Evolutionary conservation across 1,140 invertebrate species (phyloP), one percentile per base, ranked within the genome.

Genomic region (Drosophila navojoa): DNA sequence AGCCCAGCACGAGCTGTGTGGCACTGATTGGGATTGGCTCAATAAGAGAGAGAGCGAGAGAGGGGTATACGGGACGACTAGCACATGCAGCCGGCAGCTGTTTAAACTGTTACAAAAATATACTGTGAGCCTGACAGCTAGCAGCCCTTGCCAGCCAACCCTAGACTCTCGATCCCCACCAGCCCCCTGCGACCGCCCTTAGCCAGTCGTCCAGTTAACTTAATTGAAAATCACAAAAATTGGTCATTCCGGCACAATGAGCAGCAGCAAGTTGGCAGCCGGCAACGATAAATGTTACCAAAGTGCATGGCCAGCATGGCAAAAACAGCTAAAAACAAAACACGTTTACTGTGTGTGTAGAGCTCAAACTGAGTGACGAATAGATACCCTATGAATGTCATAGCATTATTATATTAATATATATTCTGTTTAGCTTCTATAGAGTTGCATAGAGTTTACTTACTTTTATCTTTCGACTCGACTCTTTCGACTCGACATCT

Each of bases 151-250:
- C 50, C 19, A 40, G 13, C 32, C n/a, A 13, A 7, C 15, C 38
- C 3, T 9, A 5, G 10, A 15, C 35, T 7, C 16, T 9, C 27
- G 5, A 13, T 22, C 19, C 27, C 38, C 50, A 10, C 38, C 4
- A 1, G 7, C 5, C 5, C 32, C 25, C 32, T 25, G 2, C 25
- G 27, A 3, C 27, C 27, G 1, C 4, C 2, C 45, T 44, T 0
- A 11, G 9, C 25, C 22, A 45, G 47, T 71, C 32, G 40, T 35
- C 42, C 79, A 81, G 82, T 87, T 89, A 89, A 87, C 84, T 87
- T 82, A 87, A 89, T 87, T 87, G 79, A 89, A 89, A 89, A 87
- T 87, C 84, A 89, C 84, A 89, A 87, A 89, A 87, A 87, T 87
- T 87, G 84, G 79, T 87, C 84, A 89, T 87, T 87, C 84, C 79